Conservation (phyloP, 2,797 vertebrate genomes). For the Microctenopoma lineatum region DNA sequence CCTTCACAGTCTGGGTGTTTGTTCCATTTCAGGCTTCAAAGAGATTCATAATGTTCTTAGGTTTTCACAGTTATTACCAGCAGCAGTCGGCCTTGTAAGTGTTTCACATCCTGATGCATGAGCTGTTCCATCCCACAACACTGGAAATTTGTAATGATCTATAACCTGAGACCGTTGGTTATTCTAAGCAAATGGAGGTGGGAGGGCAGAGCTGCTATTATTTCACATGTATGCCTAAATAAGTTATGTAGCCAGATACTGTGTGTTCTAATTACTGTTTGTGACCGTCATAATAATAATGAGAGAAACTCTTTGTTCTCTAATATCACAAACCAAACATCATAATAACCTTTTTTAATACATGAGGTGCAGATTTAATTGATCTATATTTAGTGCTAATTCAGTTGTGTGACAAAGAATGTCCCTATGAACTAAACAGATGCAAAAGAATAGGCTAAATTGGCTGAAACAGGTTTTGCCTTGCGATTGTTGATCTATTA, state of each 20-base stretch:
- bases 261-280: constrained; percentile 16
- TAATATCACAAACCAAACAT: constrained; percentile 14
- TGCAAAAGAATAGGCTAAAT: not conserved
- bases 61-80: constrained; percentile 54
- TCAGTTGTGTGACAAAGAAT: too few species aligned
- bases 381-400: not conserved
- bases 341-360: not conserved
- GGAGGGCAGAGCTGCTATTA: not conserved
- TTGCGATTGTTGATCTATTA: not conserved
- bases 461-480: not conserved
- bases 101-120: constrained; percentile 24
- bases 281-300: not conserved
- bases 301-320: constrained; percentile 1
- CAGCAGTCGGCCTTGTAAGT: constrained; percentile 29
- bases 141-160: constrained; percentile 8
- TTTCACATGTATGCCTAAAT: constrained; percentile 22
- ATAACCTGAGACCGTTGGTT: constrained; percentile 38
- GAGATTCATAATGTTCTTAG: constrained; percentile 60
- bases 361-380: not conserved
- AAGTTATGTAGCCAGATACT: not conserved
- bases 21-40: constrained; percentile 58
- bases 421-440: not conserved
- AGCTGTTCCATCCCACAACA: constrained; percentile 34
- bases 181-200: not conserved
- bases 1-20: constrained; percentile 28